These are phyloP conservation scores for Philopotamus ludificatus DNA, from an alignment of 1,140 invertebrate species.

Conservation along the genomic window DNA sequence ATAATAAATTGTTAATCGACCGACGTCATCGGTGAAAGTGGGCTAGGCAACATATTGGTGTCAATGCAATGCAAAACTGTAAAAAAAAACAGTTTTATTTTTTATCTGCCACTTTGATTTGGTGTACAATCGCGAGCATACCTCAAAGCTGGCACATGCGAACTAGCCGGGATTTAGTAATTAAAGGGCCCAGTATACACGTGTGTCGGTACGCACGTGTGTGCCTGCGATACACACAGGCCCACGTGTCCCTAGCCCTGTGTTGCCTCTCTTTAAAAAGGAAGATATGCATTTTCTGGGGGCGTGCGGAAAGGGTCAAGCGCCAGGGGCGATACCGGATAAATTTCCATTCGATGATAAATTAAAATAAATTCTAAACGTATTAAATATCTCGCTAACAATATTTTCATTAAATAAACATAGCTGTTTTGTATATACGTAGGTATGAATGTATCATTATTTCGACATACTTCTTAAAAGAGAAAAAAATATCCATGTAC, in stretches of 20 bases:
- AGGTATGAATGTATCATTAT: no score
- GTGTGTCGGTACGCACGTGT: neutral
- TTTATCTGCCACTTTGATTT: neutral
- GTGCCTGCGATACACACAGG: constrained; percentile 19
- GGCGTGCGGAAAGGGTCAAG: constrained; percentile 37
- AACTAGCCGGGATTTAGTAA: constrained; percentile 39
- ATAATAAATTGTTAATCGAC: no score
- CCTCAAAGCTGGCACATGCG: constrained; percentile 13
- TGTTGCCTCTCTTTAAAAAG: constrained; percentile 35
- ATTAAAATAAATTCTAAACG: no score
- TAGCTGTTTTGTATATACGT: no score
- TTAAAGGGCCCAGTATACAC: constrained; percentile 34
- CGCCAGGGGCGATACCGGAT: constrained; percentile 8
- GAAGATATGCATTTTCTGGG: constrained; percentile 42
- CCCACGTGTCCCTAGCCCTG: constrained; percentile 4
- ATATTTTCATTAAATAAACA: no score
- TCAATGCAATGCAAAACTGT: no score
- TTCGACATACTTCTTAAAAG: no score
- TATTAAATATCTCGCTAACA: no score
- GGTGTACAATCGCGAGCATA: constrained; percentile 12
- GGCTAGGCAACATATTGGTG: no score
- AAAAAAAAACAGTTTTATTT: no score
- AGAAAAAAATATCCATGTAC: no score
- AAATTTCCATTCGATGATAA: constrained; percentile 7
- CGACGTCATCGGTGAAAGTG: no score